Conservation (phyloP, 2,113 vertebrate species). For the Nothoprocta pentlandii region DNA sequence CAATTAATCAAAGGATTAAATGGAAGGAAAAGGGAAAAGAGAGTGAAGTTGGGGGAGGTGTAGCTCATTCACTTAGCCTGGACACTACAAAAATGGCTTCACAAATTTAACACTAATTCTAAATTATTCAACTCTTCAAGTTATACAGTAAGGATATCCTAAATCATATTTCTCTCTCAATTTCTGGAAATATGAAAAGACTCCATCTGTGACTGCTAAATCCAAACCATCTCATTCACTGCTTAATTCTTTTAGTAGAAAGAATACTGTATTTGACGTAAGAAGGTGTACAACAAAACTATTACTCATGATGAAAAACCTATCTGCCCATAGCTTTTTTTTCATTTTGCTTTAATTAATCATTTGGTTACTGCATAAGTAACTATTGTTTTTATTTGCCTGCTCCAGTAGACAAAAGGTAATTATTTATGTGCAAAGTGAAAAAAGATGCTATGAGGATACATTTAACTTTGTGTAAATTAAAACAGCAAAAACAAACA, state of each 20-base stretch:
- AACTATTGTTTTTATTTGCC: background rate
- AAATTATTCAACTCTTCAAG: conserved; percentile 27
- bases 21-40: conserved; percentile 1
- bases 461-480: background rate
- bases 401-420: background rate
- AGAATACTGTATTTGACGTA: background rate
- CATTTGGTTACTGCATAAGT: background rate
- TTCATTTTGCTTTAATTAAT: background rate
- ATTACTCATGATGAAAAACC: background rate
- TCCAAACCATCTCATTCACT: background rate
- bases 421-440: background rate
- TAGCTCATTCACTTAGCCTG: conserved; percentile 7
- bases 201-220: conserved; percentile 48
- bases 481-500: background rate
- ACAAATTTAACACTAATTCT: conserved; percentile 10
- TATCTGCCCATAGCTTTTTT: background rate
- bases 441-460: background rate
- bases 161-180: conserved; percentile 2
- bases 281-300: background rate
- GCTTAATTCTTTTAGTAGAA: conserved; percentile 11
- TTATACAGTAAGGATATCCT: background rate
- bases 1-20: background rate
- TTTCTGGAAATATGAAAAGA: conserved; percentile 52
- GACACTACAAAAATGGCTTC: conserved; percentile 43
- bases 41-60: background rate